Evolutionary conservation across 2,113 vertebrate species (phyloP), one percentile per base, ranked within the genome.

Genomic region (Cromileptes altivelis): DNA sequence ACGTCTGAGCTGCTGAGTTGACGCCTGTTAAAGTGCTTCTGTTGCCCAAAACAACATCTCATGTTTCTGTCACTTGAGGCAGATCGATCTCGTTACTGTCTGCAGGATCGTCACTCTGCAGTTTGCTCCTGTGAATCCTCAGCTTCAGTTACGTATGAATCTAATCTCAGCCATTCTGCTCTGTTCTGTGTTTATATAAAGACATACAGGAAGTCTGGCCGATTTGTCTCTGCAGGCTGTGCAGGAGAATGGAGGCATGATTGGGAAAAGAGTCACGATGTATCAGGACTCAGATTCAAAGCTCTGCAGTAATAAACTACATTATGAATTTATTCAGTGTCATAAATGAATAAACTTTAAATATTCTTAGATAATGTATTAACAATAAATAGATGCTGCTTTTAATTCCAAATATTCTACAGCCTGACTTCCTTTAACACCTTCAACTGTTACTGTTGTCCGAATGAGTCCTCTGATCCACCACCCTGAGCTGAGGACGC

Each of bases 141-240:
- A 60, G 64, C 42, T 86, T 69, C 70, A 49, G 40, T 79, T 82
- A 33, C 80, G 75, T 12, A 7, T 25, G 13, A 70, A 57, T 78
- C 50, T 67, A 52, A 75, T 74, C 25, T 37, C 61, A 40, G 37
- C 56, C 65, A 78, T 61, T 84, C 61, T 61, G 11, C 37, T 47
- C 27, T 68, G 63, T 55, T 30, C 23, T n/a, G 58, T 63, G 49
- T 82, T 70, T 70, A 45, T 49, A 56, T 49, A 25, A 70, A 76
- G 45, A 37, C 33, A 42, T 11, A 33, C 55, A 69, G 79, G 69
- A 80, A 33, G 40, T 47, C 2, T 45, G 49, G 40, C 40, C 15
- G 4, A n/a, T 33, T 61, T 25, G n/a, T 19, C 15, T 60, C 70
- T 57, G 53, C 56, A 33, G 55, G 3, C 23, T 25, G 2, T 11